Conservation (phyloP, 2,888 invertebrate genomes). For the Lingula anatina region DNA sequence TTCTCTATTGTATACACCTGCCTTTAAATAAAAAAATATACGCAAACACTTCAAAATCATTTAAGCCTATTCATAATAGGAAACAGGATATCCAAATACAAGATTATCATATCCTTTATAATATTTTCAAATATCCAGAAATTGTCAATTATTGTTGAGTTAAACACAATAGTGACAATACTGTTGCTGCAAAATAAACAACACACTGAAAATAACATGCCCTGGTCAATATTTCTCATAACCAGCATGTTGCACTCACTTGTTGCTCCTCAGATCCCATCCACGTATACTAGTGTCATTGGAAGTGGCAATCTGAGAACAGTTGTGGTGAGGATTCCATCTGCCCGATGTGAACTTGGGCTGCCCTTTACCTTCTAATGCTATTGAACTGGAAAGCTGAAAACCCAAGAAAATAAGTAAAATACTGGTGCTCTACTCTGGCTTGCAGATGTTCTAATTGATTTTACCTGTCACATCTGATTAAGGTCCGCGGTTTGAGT, state of each 20-base stretch:
- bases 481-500: too few relatives aligned
- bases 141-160: background rate
- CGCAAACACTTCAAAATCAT: too few relatives aligned
- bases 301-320: constrained; percentile 77
- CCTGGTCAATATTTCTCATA: too few relatives aligned
- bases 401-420: constrained; percentile 4
- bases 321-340: constrained; percentile 93
- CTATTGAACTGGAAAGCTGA: constrained; percentile 32
- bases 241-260: too few relatives aligned
- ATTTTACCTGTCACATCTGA: too few relatives aligned
- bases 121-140: background rate
- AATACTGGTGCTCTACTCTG: too few relatives aligned
- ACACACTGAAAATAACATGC: too few relatives aligned
- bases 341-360: constrained; percentile 78
- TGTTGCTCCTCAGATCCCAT: constrained; percentile 75
- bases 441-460: too few relatives aligned
- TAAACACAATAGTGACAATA: background rate
- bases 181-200: too few relatives aligned
- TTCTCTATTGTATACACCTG: constrained; percentile 79
- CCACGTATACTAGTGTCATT: constrained; percentile 81
- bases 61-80: background rate
- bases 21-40: constrained; percentile 30
- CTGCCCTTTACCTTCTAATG: constrained; percentile 65
- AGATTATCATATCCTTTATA: too few relatives aligned
- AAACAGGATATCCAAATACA: too few relatives aligned